phyloP scores from a whole-genome alignment of 2,113 vertebrate genomes.

The Arothron firmamentum region DNA sequence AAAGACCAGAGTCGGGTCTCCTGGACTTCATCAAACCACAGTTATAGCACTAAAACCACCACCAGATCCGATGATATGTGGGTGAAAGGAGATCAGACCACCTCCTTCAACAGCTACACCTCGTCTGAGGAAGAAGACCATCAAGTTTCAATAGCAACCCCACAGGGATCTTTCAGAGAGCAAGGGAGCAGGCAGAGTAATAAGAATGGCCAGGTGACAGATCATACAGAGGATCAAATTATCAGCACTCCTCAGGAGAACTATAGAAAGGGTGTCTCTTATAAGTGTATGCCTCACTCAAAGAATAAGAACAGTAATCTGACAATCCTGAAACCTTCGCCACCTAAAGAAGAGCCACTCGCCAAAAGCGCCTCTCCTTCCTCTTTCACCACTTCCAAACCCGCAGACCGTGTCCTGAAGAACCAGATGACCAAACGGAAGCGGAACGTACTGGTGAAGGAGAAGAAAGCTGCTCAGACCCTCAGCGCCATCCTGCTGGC shows the following conservation, averaged over 20 bases:
- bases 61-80: slow-evolving; percentile 77
- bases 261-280: slow-evolving; percentile 84
- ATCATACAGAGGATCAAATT: slow-evolving; percentile 78
- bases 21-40: slow-evolving; percentile 93
- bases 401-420: slow-evolving; percentile 83
- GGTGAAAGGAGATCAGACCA: slow-evolving; percentile 83
- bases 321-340: slow-evolving; percentile 75
- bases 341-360: slow-evolving; percentile 73
- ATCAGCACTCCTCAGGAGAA: slow-evolving; percentile 79
- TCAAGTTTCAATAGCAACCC: slow-evolving; percentile 72
- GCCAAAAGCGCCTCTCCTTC: slow-evolving; percentile 72
- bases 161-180: slow-evolving; percentile 81
- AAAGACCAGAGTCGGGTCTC: slow-evolving; percentile 83
- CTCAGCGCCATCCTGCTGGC: slow-evolving; percentile 95
- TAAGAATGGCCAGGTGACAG: slow-evolving; percentile 72
- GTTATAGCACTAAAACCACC: slow-evolving; percentile 79
- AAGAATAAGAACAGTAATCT: slow-evolving; percentile 79
- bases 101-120: slow-evolving; percentile 86
- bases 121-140: slow-evolving; percentile 90
- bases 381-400: slow-evolving; percentile 78
- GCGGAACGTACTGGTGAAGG: slow-evolving; percentile 94
- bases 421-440: slow-evolving; percentile 96
- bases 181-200: slow-evolving; percentile 61
- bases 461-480: slow-evolving; percentile 95
- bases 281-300: slow-evolving; percentile 85